Conservation (phyloP, 2,888 invertebrate genomes). For the Acronicta aceris region DNA sequence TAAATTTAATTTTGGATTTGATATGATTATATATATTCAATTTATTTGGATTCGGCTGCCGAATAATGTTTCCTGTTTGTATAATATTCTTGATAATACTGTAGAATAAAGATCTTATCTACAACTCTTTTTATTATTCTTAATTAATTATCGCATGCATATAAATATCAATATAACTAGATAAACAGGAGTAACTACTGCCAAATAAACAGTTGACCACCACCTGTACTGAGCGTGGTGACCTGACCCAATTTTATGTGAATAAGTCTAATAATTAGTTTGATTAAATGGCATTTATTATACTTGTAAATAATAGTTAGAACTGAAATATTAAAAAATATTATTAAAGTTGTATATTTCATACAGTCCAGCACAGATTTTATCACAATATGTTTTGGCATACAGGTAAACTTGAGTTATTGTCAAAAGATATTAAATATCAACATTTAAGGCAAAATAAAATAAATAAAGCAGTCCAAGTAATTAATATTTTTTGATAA, state of each 20-base stretch:
- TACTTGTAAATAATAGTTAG: conserved; percentile 62
- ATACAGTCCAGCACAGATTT: conserved; percentile 45
- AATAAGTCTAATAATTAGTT: conserved; percentile 29
- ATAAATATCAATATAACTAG: background rate
- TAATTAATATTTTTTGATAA: conserved; percentile 23
- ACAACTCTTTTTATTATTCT: no score
- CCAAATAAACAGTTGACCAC: background rate
- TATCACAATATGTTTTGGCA: conserved; percentile 37
- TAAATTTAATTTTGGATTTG: no score
- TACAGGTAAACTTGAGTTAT: conserved; percentile 22
- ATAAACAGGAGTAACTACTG: background rate
- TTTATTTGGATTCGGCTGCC: no score
- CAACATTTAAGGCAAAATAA: background rate
- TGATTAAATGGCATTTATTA: conserved; percentile 68
- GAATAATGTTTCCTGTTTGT: no score
- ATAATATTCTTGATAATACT: background rate
- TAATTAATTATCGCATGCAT: no score
- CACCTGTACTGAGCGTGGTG: background rate
- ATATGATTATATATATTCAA: no score
- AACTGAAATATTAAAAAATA: conserved; percentile 40
- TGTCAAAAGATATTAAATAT: conserved; percentile 15
- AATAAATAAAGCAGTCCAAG: conserved; percentile 3
- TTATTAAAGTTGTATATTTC: conserved; percentile 47
- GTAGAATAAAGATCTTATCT: background rate
- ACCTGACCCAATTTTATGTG: conserved; percentile 10